These are phyloP conservation scores for Furnarius figulus DNA, from an alignment of 2,113 vertebrate species.

Conservation along the genomic window DNA sequence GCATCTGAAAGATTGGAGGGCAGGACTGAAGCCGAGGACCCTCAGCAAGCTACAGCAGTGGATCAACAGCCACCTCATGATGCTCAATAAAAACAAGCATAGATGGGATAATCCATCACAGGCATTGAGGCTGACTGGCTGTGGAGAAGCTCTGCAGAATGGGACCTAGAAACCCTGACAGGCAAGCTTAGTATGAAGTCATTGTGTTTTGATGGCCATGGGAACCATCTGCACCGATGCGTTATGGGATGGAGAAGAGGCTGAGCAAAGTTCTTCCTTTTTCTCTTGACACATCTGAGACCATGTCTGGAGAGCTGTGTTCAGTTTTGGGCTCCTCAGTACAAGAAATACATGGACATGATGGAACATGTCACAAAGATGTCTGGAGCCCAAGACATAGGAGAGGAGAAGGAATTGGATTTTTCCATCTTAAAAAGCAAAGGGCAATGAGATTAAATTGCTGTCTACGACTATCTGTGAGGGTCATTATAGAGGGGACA, in stretches of 20 bases:
- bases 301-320: neutral
- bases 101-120: neutral
- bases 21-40: neutral
- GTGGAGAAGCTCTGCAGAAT: neutral
- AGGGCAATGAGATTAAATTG: neutral
- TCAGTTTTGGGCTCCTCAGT: neutral
- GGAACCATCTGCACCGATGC: neutral
- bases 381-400: neutral
- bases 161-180: neutral
- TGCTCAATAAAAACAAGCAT: neutral
- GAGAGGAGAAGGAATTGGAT: neutral
- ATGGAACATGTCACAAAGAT: neutral
- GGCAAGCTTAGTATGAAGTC: neutral
- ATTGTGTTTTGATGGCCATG: fast-evolving
- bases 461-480: neutral
- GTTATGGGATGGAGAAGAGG: neutral
- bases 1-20: neutral
- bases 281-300: neutral
- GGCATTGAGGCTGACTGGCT: neutral
- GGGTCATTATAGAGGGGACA: neutral
- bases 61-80: neutral
- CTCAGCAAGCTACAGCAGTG: neutral
- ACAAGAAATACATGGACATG: neutral
- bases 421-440: neutral
- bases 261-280: neutral